Evolutionary conservation across 1,140 invertebrate species (phyloP).

Genomic region (Carcinoscorpius rotundicauda): DNA sequence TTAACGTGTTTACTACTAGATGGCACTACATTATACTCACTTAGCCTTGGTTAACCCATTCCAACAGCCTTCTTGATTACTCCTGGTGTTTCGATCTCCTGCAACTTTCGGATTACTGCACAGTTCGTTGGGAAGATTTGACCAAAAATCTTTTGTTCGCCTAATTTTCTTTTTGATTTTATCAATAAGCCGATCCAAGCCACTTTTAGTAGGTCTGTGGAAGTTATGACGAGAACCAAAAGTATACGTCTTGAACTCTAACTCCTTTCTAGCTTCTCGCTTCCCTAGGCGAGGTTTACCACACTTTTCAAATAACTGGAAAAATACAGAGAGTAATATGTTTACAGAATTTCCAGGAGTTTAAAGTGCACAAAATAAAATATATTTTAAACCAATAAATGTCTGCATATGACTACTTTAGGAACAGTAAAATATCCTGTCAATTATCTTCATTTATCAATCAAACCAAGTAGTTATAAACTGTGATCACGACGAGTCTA

Average conservation of each 20-base stretch:
- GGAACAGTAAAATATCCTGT: no score
- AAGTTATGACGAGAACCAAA: conserved; percentile 32
- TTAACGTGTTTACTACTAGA: background rate
- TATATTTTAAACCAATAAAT: background rate
- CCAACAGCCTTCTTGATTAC: conserved; percentile 58
- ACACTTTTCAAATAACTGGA: conserved; percentile 58
- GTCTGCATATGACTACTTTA: no score
- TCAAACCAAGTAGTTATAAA: no score
- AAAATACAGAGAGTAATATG: background rate
- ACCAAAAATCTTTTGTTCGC: conserved; percentile 71
- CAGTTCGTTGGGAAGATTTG: conserved; percentile 62
- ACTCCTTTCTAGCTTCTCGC: conserved; percentile 31
- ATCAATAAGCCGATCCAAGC: conserved; percentile 66
- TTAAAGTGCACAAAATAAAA: no score
- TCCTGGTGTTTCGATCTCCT: conserved; percentile 44
- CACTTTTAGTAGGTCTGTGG: conserved; percentile 35
- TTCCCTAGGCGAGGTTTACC: conserved; percentile 58
- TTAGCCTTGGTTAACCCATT: conserved; percentile 61
- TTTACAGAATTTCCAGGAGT: no score
- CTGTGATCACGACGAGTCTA: no score
- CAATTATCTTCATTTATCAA: no score
- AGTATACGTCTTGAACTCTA: conserved; percentile 37
- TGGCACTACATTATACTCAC: conserved; percentile 20
- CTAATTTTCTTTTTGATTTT: conserved; percentile 58
- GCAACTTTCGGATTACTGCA: conserved; percentile 46